Evolutionary conservation across 2,113 vertebrate genomes (phyloP).

Genomic region (Erpornis zantholeuca): DNA sequence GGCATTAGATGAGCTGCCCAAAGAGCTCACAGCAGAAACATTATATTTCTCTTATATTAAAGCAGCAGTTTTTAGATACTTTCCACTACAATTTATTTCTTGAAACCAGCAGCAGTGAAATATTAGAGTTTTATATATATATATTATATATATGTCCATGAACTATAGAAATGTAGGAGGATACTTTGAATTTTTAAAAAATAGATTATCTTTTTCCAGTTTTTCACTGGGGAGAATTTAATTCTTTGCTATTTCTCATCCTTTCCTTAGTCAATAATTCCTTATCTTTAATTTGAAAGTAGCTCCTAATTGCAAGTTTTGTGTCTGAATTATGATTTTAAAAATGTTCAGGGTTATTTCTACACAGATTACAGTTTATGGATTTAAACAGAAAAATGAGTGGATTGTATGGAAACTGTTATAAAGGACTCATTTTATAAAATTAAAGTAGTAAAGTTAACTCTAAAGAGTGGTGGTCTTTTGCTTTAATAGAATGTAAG

Average conservation of each 20-base stretch:
- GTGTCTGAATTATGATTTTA: background rate
- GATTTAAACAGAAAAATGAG: background rate
- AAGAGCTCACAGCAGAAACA: background rate
- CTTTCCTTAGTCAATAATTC: constrained; percentile 12
- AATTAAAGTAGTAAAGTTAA: background rate
- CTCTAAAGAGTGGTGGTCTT: background rate
- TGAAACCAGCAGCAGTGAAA: background rate
- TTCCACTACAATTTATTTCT: background rate
- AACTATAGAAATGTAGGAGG: background rate
- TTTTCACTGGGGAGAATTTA: background rate
- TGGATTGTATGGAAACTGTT: background rate
- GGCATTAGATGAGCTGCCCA: background rate
- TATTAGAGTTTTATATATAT: background rate
- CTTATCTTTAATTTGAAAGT: constrained; percentile 19
- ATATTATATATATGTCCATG: background rate
- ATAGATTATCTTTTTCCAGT: background rate
- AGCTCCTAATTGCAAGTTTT: background rate
- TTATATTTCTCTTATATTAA: background rate
- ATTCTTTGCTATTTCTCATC: constrained; percentile 2
- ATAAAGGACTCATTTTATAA: background rate
- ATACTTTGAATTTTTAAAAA: background rate
- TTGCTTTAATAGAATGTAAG: background rate
- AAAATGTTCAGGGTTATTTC: background rate
- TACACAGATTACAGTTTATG: background rate
- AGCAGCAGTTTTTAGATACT: background rate